These are phyloP conservation scores for Phlogophora meticulosa DNA, from an alignment of 2,888 invertebrate genomes.

Conservation along the genomic window DNA sequence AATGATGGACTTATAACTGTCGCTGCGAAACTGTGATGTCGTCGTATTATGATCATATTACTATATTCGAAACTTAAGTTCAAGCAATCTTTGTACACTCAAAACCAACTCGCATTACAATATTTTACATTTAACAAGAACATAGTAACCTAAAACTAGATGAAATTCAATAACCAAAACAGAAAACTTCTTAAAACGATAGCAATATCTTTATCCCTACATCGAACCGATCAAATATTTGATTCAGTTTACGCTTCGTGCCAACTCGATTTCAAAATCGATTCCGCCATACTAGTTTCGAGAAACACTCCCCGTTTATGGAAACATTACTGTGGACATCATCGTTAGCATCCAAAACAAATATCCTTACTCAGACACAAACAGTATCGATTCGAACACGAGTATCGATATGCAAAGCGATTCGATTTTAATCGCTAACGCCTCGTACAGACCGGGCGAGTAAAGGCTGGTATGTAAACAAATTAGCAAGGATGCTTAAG, in stretches of 20 bases:
- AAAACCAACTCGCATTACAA: background rate
- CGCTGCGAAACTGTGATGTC: background rate
- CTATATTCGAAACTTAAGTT: background rate
- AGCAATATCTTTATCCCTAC: conserved; percentile 2
- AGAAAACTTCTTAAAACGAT: conserved; percentile 24
- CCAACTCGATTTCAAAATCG: conserved; percentile 38
- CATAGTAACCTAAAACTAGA: background rate
- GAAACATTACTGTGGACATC: conserved; percentile 48
- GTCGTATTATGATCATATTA: no score
- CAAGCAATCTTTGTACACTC: background rate
- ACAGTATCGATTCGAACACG: conserved; percentile 48
- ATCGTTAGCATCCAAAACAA: conserved; percentile 48
- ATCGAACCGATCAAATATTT: conserved; percentile 37
- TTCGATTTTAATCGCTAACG: conserved; percentile 69
- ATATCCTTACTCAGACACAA: conserved; percentile 46
- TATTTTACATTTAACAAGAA: background rate
- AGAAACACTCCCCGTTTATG: conserved; percentile 52
- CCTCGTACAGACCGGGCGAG: conserved; percentile 35
- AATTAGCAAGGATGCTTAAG: conserved; percentile 34
- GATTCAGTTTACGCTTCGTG: conserved; percentile 17
- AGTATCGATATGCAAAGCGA: conserved; percentile 62
- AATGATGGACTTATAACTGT: background rate
- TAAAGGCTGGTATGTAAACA: conserved; percentile 43
- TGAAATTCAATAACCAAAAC: conserved; percentile 8
- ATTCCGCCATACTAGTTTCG: conserved; percentile 38